Evolutionary conservation across 2,888 invertebrate genomes (phyloP), one percentile per base, ranked within the genome.

Genomic region (Pterobdella sp.): DNA sequence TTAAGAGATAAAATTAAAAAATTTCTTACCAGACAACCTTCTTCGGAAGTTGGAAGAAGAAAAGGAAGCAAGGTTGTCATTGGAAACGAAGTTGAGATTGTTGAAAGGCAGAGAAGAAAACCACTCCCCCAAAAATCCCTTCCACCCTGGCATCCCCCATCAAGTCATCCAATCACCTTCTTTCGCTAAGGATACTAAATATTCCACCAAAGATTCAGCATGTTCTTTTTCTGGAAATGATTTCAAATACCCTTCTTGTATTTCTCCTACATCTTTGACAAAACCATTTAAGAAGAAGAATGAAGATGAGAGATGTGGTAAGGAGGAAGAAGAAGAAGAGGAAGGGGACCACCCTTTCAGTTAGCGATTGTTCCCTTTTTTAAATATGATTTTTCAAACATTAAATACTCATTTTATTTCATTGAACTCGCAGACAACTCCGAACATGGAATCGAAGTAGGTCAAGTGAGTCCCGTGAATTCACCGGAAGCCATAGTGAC

Each of bases 151-250:
- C 35, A 69, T 69, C 22, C 56, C 70, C 31, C 70, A 70, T 31
- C 70, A 70, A 36, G 70, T 70, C 42, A 70, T 70, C 26, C 52
- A 70, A 31, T 49, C 70, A 42, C 42, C 68, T 14, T 35, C 37
- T 22, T 26, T 35, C 26, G n/a, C n/a, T 37, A 68, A 68, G 22
- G 68, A 68, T 1, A 36, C 68, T 1, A 68, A 68, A 18, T 29
- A 22, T 63, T 63, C 26, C 10, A 29, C 63, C 26, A 63, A 63
- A 63, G 63, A 63, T 63, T 7, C 10, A 14, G n/a, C 7, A 63
- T 63, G n/a, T 42, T 42, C 49, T 42, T 42, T 42, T 42, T 22
- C 49, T 42, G 49, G 49, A 22, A 42, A 42, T 14, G 49, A 42
- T 22, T 42, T 42, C 22, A 42, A 42, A 42, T 68, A 26, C 31